phyloP scores from a whole-genome alignment of 2,797 vertebrate species.

The Rhadinocentrus ornatus region DNA sequence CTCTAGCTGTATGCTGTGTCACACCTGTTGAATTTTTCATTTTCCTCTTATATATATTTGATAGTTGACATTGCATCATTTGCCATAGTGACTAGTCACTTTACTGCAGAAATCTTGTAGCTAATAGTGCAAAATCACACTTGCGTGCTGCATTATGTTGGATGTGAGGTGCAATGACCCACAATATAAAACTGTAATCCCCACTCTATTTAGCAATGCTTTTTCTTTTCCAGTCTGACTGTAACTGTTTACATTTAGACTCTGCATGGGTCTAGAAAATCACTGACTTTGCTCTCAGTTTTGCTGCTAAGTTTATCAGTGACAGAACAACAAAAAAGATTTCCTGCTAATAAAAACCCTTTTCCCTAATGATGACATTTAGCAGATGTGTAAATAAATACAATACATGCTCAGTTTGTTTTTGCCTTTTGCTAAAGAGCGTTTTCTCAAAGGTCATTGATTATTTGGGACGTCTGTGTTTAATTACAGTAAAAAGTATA shows the following conservation, averaged over 20 bases:
- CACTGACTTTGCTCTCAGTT: background rate
- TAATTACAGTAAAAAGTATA: background rate
- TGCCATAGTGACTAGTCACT: background rate
- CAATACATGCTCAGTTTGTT: background rate
- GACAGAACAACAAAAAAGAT: background rate
- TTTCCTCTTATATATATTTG: background rate
- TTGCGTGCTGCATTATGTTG: background rate
- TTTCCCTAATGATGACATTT: background rate
- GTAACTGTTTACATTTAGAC: background rate
- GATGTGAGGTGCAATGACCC: background rate
- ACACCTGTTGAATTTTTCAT: background rate
- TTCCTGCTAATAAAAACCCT: background rate
- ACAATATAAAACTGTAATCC: background rate
- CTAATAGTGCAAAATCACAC: background rate
- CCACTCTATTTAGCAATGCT: background rate
- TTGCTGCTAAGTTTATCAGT: background rate
- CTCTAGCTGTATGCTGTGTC: background rate
- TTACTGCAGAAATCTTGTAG: background rate
- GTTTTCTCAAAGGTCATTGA: background rate
- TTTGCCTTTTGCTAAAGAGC: background rate
- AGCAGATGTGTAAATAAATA: background rate
- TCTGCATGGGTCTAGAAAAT: background rate
- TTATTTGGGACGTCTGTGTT: background rate
- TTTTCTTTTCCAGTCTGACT: background rate
- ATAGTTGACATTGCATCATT: background rate